phyloP scores from a whole-genome alignment of 2,888 invertebrate genomes.

The Lasioglossum oenotherae region DNA sequence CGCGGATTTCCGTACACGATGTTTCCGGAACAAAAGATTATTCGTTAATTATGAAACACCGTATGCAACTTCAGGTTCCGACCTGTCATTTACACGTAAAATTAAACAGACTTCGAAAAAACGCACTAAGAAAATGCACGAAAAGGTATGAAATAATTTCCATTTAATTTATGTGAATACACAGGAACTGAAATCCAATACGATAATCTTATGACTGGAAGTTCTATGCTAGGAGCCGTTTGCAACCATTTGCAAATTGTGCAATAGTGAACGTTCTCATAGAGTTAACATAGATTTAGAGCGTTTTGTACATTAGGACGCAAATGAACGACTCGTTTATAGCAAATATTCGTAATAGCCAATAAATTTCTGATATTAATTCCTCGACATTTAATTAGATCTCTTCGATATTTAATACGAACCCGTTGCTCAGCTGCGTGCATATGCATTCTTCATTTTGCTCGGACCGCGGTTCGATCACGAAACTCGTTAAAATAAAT shows the following conservation, averaged over 20 bases:
- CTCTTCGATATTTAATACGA: slow-evolving; percentile 5
- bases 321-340: slow-evolving; percentile 17
- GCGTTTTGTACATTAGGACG: neutral
- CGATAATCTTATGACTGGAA: too few species aligned
- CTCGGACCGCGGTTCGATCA: neutral
- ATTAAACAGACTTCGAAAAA: too few species aligned
- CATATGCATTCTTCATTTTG: neutral
- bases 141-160: too few species aligned
- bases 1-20: too few species aligned
- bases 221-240: neutral
- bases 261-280: neutral
- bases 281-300: neutral
- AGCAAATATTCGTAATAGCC: neutral
- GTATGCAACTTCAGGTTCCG: neutral
- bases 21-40: neutral
- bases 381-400: slow-evolving; percentile 9
- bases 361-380: slow-evolving; percentile 32
- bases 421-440: neutral
- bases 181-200: too few species aligned
- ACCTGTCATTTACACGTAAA: too few species aligned
- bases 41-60: neutral
- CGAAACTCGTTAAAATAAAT: neutral
- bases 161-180: too few species aligned
- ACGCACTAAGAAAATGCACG: too few species aligned
- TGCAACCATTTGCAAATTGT: neutral